Conservation (phyloP, 2,113 vertebrate species). For the Naja naja region DNA sequence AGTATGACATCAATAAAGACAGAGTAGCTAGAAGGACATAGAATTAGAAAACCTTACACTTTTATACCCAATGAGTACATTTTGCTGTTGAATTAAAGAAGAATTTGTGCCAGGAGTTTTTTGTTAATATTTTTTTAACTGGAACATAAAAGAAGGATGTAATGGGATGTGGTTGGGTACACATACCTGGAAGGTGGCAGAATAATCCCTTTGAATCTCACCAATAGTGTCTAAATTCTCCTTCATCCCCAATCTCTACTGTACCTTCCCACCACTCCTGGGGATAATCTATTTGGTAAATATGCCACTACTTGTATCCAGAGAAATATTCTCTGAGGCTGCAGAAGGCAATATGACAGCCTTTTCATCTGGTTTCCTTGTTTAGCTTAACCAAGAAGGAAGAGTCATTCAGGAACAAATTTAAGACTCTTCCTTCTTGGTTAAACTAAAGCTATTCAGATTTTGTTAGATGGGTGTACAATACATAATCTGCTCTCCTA, state of each 20-base stretch:
- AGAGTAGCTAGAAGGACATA: accelerated
- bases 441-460: too few species aligned
- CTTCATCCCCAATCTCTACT: not conserved
- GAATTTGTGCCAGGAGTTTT: not conserved
- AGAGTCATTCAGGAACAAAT: not conserved
- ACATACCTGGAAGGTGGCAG: not conserved
- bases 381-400: not conserved
- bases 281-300: not conserved
- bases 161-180: not conserved
- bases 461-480: not conserved
- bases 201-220: not conserved
- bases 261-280: not conserved
- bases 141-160: not conserved
- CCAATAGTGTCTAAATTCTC: not conserved
- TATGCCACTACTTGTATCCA: not conserved
- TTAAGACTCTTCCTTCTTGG: too few species aligned
- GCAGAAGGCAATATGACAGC: not conserved
- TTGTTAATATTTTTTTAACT: not conserved
- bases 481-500: not conserved
- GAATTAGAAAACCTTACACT: not conserved
- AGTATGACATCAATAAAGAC: not conserved
- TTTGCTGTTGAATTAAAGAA: not conserved
- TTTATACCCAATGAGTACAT: not conserved
- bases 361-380: not conserved
- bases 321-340: not conserved